A percentile compares a stretch with the other conserved stretches of the same genome.
phyloP scores from a whole-genome alignment of 2,888 invertebrate genomes.

The Hirtodrosophila alboralis region DNA sequence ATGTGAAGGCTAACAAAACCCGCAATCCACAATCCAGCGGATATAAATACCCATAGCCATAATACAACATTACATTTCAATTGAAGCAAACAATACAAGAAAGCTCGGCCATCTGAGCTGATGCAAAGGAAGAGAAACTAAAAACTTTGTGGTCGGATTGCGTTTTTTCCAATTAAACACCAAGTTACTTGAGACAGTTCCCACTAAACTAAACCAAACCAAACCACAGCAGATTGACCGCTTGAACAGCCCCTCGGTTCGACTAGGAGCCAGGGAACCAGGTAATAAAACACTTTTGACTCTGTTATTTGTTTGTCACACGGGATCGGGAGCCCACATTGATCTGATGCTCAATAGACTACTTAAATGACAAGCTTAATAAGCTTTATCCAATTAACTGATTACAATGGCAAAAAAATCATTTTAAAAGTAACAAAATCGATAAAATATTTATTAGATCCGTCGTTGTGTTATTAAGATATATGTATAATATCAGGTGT shows the following conservation, averaged over 20 bases:
- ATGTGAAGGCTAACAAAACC: slow-evolving; percentile 30
- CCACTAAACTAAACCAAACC: slow-evolving; percentile 63
- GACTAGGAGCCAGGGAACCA: slow-evolving; percentile 11
- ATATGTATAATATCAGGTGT: too few relatives aligned
- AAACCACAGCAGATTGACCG: slow-evolving; percentile 61
- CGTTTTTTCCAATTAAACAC: slow-evolving; percentile 65
- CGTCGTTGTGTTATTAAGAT: too few relatives aligned
- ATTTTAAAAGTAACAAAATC: too few relatives aligned
- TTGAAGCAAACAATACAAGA: slow-evolving; percentile 22
- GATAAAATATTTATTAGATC: too few relatives aligned
- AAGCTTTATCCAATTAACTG: too few relatives aligned
- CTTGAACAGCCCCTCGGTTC: slow-evolving; percentile 16
- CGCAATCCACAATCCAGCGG: slow-evolving; percentile 40
- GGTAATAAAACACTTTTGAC: slow-evolving; percentile 1
- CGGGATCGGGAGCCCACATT: slow-evolving; percentile 3
- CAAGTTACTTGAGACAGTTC: slow-evolving; percentile 55
- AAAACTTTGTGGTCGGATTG: slow-evolving; percentile 57
- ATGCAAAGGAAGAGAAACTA: slow-evolving; percentile 31
- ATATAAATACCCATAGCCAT: slow-evolving; percentile 17
- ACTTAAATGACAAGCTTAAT: not conserved
- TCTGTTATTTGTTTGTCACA: slow-evolving; percentile 23
- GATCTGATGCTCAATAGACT: slow-evolving; percentile 10
- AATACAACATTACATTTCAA: slow-evolving; percentile 25
- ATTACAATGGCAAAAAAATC: too few relatives aligned
- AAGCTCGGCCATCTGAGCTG: slow-evolving; percentile 20